A percentile compares a stretch with the other conserved stretches of the same genome.
phyloP scores from a whole-genome alignment of 2,888 invertebrate species.

The Eumacrocentrus americanus region DNA sequence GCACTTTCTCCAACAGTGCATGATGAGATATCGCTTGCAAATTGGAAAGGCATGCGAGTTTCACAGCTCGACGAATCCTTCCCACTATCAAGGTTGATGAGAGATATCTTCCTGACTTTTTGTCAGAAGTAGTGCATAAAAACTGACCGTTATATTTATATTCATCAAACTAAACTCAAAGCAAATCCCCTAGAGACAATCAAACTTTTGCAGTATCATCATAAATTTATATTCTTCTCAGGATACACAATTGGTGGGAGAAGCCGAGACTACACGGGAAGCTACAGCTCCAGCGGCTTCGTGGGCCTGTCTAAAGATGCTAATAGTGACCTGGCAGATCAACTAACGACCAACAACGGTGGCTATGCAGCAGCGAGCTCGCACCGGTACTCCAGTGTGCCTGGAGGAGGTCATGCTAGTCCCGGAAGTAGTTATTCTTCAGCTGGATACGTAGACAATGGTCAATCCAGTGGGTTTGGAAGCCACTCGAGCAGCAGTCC shows the following conservation, averaged over 20 bases:
- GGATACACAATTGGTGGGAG: conserved; percentile 42
- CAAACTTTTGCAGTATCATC: conserved; percentile 17
- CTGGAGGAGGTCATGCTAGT: conserved; percentile 23
- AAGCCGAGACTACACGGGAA: conserved; percentile 38
- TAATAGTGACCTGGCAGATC: conserved; percentile 7
- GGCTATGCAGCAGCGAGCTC: conserved; percentile 14
- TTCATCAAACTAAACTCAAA: conserved; percentile 6
- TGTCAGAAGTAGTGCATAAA: conserved; percentile 16
- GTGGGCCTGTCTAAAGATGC: conserved; percentile 21
- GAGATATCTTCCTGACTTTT: not conserved
- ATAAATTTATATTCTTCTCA: conserved; percentile 15
- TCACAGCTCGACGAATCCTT: conserved; percentile 12
- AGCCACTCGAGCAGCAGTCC: conserved; percentile 22
- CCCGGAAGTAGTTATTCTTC: conserved; percentile 35
- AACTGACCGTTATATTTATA: conserved; percentile 13
- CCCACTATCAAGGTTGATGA: conserved; percentile 18
- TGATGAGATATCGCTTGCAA: conserved; percentile 11
- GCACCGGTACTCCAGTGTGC: conserved; percentile 27
- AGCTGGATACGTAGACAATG: conserved; percentile 36
- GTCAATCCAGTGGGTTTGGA: conserved; percentile 34
- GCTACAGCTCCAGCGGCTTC: conserved; percentile 33
- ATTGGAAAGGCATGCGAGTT: conserved; percentile 22
- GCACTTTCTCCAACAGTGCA: conserved; percentile 4
- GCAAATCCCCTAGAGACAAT: not conserved
- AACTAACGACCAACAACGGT: conserved; percentile 20